Conservation (phyloP, 2,113 vertebrate genomes). For the Dicrurus megarhynchus region DNA sequence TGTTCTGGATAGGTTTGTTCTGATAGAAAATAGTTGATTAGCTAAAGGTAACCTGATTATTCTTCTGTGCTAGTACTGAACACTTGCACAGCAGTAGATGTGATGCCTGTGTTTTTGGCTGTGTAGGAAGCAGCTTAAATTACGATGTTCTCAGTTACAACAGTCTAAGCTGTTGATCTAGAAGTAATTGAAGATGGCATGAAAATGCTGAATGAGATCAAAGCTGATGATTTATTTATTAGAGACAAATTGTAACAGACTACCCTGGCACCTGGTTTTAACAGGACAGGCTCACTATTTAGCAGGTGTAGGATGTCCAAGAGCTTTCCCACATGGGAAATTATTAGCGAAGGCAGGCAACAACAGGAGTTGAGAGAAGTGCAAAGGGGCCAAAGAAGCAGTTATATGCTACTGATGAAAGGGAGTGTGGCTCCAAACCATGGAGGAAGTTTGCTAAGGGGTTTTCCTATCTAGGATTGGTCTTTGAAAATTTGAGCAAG, state of each 20-base stretch:
- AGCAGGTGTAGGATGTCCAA: not conserved
- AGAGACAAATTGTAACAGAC: not conserved
- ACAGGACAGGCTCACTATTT: not conserved
- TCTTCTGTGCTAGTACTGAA: not conserved
- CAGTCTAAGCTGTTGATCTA: not conserved
- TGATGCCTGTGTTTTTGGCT: not conserved
- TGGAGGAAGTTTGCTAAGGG: not conserved
- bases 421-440: not conserved
- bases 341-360: not conserved
- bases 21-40: not conserved
- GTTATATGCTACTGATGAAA: not conserved
- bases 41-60: not conserved
- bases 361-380: not conserved
- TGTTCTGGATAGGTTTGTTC: not conserved
- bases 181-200: not conserved
- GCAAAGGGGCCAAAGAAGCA: not conserved
- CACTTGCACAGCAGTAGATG: not conserved
- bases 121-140: not conserved
- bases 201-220: not conserved
- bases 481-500: not conserved
- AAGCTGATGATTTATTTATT: not conserved
- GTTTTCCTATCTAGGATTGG: not conserved
- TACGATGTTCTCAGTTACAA: rapidly evolving
- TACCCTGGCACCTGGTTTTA: not conserved
- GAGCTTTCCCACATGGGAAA: not conserved